Percentiles rank a stretch among this genome's conserved stretches.
Conservation (phyloP, 1,140 invertebrate species). For the Drosophila lacteicornis region DNA sequence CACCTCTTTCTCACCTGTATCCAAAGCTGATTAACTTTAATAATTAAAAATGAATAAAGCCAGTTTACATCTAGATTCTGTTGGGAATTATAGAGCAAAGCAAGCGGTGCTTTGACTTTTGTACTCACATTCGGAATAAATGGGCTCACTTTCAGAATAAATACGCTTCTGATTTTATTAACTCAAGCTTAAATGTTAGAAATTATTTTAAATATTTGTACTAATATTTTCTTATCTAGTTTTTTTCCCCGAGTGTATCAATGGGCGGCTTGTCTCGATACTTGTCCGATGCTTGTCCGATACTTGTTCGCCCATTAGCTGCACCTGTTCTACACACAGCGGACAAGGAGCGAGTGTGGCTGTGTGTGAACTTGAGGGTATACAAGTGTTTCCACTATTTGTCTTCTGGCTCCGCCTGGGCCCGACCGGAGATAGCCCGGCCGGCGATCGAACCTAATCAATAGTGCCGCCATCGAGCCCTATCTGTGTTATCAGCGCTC, state of each 20-base stretch:
- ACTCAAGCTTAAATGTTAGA: neutral
- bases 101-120: too few species aligned
- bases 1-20: too few species aligned
- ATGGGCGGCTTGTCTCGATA: constrained; percentile 23
- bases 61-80: too few species aligned
- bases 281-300: constrained; percentile 25
- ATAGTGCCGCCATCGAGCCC: constrained; percentile 36
- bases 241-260: constrained; percentile 18
- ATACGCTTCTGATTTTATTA: neutral
- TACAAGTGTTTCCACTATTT: constrained; percentile 66
- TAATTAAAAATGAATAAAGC: too few species aligned
- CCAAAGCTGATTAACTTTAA: too few species aligned
- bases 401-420: constrained; percentile 33
- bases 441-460: constrained; percentile 27
- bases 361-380: constrained; percentile 58
- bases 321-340: constrained; percentile 58
- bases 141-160: too few species aligned
- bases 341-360: neutral
- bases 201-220: neutral
- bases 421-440: constrained; percentile 27
- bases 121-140: too few species aligned
- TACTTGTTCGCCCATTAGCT: constrained; percentile 58
- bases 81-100: too few species aligned
- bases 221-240: neutral
- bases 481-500: constrained; percentile 22